These are phyloP conservation scores for Entomobrya proxima DNA, from an alignment of 2,888 invertebrate genomes.

Conservation along the genomic window DNA sequence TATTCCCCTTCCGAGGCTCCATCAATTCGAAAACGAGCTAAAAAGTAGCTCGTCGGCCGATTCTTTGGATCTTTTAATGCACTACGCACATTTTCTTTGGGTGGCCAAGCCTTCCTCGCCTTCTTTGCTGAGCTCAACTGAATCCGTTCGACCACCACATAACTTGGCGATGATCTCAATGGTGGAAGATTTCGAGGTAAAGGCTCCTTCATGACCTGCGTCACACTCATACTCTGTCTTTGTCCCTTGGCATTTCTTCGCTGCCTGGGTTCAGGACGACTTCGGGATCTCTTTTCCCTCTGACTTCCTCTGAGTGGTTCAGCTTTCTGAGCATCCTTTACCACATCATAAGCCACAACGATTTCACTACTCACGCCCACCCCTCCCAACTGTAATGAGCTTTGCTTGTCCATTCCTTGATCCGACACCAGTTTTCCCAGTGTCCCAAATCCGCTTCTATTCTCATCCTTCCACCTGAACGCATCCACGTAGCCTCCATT, in stretches of 20 bases:
- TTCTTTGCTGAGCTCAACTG: background rate
- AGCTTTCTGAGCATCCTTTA: background rate
- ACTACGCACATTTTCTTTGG: background rate
- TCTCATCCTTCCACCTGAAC: background rate
- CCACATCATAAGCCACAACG: background rate
- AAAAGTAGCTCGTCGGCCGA: background rate
- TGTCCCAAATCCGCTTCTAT: background rate
- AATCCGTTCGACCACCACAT: background rate
- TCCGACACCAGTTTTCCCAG: background rate
- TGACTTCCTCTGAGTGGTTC: background rate
- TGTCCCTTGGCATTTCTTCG: too few species aligned
- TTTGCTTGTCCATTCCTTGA: background rate
- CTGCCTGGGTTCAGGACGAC: background rate
- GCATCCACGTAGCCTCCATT: background rate
- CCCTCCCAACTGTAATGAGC: background rate
- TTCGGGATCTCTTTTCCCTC: background rate
- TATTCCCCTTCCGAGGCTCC: background rate
- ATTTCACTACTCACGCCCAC: background rate
- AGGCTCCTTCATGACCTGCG: background rate
- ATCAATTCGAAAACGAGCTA: background rate
- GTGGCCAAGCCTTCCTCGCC: background rate
- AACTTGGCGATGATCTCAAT: background rate
- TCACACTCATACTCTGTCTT: background rate
- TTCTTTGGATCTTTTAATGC: slow-evolving; percentile 20
- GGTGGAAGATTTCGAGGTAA: background rate